Evolutionary conservation across 2,888 invertebrate genomes (phyloP).

Genomic region (Noctua janthe): DNA sequence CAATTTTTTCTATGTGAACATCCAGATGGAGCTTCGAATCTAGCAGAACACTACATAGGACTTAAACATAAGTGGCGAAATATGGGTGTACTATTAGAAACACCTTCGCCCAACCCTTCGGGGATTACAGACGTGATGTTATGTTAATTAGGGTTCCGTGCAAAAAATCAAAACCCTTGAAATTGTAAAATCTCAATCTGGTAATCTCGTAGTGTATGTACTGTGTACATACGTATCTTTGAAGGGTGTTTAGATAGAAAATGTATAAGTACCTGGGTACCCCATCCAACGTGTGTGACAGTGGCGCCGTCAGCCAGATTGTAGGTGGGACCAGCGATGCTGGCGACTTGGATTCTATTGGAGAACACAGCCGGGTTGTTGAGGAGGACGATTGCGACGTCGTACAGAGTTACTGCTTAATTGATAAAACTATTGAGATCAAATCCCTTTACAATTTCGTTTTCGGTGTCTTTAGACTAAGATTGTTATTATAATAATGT

Average conservation of each 20-base stretch:
- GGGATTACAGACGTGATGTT: no score
- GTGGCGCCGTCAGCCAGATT: conserved; percentile 21
- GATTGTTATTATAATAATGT: background rate
- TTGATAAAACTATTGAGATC: background rate
- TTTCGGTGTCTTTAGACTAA: background rate
- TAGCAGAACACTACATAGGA: no score
- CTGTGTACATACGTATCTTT: background rate
- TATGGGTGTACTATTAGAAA: no score
- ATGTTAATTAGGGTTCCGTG: no score
- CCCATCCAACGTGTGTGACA: conserved; percentile 73
- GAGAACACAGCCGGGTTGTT: conserved; percentile 60
- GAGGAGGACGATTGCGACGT: conserved; percentile 74
- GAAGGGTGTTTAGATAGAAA: background rate
- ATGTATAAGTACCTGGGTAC: conserved; percentile 66
- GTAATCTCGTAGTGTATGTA: background rate
- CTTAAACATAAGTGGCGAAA: no score
- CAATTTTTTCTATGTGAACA: no score
- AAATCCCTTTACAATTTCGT: background rate
- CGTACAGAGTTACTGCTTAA: conserved; percentile 44
- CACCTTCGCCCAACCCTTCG: no score
- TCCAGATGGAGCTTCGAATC: no score
- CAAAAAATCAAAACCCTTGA: no score
- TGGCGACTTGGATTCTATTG: conserved; percentile 59
- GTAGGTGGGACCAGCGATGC: conserved; percentile 60
- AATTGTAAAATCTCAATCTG: background rate